Evolutionary conservation across 1,140 invertebrate species (phyloP).

Genomic region (Cydia pomonella): DNA sequence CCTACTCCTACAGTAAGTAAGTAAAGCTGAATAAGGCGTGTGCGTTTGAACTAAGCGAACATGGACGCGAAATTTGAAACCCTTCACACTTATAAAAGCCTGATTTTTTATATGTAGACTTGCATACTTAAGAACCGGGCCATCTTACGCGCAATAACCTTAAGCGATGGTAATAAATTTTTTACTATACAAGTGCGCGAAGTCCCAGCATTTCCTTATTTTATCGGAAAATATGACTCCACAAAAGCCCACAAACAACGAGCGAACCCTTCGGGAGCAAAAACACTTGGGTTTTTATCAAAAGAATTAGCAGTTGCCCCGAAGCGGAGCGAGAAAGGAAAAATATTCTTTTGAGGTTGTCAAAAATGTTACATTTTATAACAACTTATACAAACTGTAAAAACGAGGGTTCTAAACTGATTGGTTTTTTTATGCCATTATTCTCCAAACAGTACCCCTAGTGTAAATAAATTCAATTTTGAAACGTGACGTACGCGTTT

Average conservation of each 20-base stretch:
- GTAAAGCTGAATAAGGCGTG: no score
- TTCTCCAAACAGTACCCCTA: no score
- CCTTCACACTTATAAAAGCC: no score
- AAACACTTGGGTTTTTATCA: conserved; percentile 24
- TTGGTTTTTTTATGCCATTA: not conserved
- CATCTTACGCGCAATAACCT: no score
- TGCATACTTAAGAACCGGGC: no score
- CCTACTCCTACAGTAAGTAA: no score
- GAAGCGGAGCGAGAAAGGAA: not conserved
- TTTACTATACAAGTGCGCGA: not conserved
- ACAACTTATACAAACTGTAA: no score
- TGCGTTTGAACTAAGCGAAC: no score
- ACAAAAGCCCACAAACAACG: not conserved
- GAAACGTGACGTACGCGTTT: no score
- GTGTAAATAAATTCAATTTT: no score
- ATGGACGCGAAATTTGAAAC: no score
- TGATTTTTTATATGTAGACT: no score
- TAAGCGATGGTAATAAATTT: not conserved
- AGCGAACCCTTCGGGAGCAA: not conserved
- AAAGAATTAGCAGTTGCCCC: conserved; percentile 25
- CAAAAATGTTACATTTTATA: not conserved
- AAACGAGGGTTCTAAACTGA: not conserved
- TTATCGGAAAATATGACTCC: not conserved
- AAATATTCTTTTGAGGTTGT: not conserved
- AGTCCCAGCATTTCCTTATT: not conserved